Evolutionary conservation across 2,113 vertebrate species (phyloP).

Genomic region (Corydoras sp.): DNA sequence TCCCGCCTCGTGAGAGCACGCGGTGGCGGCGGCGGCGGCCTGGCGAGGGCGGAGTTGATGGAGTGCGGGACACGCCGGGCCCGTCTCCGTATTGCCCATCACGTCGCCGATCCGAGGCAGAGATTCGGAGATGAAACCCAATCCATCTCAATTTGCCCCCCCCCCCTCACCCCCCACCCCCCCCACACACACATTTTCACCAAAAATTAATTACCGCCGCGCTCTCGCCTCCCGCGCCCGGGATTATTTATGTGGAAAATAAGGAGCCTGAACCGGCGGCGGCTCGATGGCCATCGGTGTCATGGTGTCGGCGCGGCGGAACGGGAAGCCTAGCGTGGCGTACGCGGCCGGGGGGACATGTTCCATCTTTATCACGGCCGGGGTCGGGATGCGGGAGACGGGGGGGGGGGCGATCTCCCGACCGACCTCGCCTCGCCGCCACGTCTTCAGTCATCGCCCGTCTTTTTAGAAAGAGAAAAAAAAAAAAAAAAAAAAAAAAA

Average conservation of each 20-base stretch:
- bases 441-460: too few relatives aligned
- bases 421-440: background rate
- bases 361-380: slow-evolving; percentile 64
- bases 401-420: background rate
- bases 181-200: too few relatives aligned
- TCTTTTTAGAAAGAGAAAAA: too few relatives aligned
- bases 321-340: slow-evolving; percentile 52
- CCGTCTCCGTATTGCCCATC: slow-evolving; percentile 22
- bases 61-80: slow-evolving; percentile 24
- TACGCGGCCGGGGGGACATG: slow-evolving; percentile 54
- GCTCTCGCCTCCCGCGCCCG: slow-evolving; percentile 46
- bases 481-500: too few relatives aligned
- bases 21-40: slow-evolving; percentile 4
- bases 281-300: slow-evolving; percentile 62
- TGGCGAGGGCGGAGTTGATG: slow-evolving; percentile 15
- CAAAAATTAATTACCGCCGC: slow-evolving; percentile 56
- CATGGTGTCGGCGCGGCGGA: slow-evolving; percentile 58
- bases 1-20: slow-evolving; percentile 2
- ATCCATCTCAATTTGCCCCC: slow-evolving; percentile 55
- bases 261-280: slow-evolving; percentile 47
- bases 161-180: too few relatives aligned
- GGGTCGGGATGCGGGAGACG: slow-evolving; percentile 48
- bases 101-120: slow-evolving; percentile 6
- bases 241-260: slow-evolving; percentile 60
- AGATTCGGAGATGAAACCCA: slow-evolving; percentile 38